Evolutionary conservation across 35 echinoderm and acorn worm species (phyloP).

Genomic region (Lytechinus variegatus): DNA sequence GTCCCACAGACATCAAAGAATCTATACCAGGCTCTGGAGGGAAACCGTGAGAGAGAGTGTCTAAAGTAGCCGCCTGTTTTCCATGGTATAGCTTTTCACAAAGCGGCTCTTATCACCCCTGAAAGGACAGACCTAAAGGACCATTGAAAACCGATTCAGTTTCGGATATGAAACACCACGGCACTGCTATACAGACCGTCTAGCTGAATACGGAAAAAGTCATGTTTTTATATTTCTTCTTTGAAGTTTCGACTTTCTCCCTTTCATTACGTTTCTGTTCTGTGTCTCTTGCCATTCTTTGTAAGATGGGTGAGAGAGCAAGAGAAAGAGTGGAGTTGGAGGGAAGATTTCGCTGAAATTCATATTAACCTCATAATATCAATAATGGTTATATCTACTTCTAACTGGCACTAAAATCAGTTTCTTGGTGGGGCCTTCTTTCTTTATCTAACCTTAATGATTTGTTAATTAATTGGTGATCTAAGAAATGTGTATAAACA

Average conservation of each 20-base stretch:
- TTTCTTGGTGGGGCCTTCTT: too few species aligned
- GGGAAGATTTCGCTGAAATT: too few species aligned
- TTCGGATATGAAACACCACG: background rate
- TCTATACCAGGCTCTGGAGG: background rate
- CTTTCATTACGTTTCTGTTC: background rate
- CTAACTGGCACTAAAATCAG: too few species aligned
- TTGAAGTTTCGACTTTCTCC: background rate
- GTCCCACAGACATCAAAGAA: background rate
- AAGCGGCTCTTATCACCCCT: slow-evolving; percentile 1
- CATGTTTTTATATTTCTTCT: background rate
- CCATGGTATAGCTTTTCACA: background rate
- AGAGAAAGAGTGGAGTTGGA: too few species aligned
- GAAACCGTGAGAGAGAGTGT: background rate
- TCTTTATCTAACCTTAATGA: too few species aligned
- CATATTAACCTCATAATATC: too few species aligned
- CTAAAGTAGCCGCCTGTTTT: slow-evolving; percentile 1
- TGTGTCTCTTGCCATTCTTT: background rate
- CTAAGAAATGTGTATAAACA: too few species aligned
- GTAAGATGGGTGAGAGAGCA: background rate
- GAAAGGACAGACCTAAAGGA: background rate
- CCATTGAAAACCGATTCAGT: background rate
- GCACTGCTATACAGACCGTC: background rate
- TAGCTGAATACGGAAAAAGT: background rate
- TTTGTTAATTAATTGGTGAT: too few species aligned
- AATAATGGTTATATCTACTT: too few species aligned